A percentile compares a stretch with the other conserved stretches of the same genome.
These are phyloP conservation scores for Crepidodera aurea DNA, from an alignment of 2,888 invertebrate genomes.

Conservation along the genomic window DNA sequence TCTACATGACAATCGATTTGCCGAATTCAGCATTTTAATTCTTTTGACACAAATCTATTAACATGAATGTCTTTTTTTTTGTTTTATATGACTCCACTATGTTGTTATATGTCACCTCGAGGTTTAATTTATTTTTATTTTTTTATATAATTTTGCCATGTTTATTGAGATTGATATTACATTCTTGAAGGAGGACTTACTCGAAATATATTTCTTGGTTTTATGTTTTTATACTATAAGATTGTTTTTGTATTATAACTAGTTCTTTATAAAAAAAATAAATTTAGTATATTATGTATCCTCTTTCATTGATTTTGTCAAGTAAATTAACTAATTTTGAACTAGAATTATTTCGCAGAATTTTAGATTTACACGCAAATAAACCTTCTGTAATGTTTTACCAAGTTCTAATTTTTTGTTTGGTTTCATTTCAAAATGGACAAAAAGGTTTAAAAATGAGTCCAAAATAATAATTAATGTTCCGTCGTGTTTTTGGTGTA, in stretches of 20 bases:
- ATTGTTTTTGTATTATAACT: conserved; percentile 46
- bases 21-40: no score
- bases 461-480: no score
- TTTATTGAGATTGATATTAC: conserved; percentile 37
- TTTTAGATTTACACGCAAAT: no score
- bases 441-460: no score
- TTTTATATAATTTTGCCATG: conserved; percentile 39
- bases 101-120: conserved; percentile 7
- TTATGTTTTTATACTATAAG: conserved; percentile 42
- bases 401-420: no score
- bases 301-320: conserved; percentile 19
- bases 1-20: no score
- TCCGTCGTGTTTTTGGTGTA: no score
- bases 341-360: not conserved
- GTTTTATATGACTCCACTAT: not conserved
- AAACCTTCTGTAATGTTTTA: no score
- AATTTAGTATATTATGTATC: conserved; percentile 36
- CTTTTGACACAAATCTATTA: no score
- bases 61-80: no score
- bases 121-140: conserved; percentile 32
- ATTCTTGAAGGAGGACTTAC: conserved; percentile 27
- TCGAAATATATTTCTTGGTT: conserved; percentile 39
- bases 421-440: no score
- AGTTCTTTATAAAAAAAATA: conserved; percentile 46
- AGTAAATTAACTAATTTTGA: no score